phyloP scores from a whole-genome alignment of 2,888 invertebrate genomes.

The Rosalia funebris region DNA sequence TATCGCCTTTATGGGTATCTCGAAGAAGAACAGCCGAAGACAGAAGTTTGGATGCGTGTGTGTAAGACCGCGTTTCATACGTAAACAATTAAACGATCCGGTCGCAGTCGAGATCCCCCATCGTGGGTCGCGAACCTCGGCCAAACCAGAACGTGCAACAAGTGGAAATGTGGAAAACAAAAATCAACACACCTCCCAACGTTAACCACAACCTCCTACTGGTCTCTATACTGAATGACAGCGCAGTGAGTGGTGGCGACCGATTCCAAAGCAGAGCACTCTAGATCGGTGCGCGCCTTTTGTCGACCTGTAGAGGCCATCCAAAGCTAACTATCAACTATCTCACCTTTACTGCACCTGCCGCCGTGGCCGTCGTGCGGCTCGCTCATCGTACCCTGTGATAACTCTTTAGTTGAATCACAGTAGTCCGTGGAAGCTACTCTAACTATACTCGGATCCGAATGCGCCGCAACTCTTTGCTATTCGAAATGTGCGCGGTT shows the following conservation, averaged over 20 bases:
- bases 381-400: constrained; percentile 25
- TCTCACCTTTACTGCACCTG: constrained; percentile 41
- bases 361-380: constrained; percentile 33
- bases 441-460: constrained; percentile 30
- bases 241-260: constrained; percentile 27
- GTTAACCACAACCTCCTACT: constrained; percentile 29
- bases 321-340: constrained; percentile 45
- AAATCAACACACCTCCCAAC: constrained; percentile 27
- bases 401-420: constrained; percentile 45
- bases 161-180: constrained; percentile 22
- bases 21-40: no score
- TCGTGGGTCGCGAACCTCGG: not conserved
- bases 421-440: constrained; percentile 44
- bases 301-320: constrained; percentile 48
- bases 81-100: not conserved
- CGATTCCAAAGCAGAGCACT: constrained; percentile 45
- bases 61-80: no score
- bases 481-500: constrained; percentile 22
- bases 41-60: no score
- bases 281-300: constrained; percentile 40
- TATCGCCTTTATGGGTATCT: no score
- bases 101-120: not conserved
- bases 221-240: constrained; percentile 32
- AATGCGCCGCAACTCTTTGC: constrained; percentile 20
- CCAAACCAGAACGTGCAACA: constrained; percentile 1